A percentile compares a stretch with the other conserved stretches of the same genome.
phyloP scores from a whole-genome alignment of 2,888 invertebrate species.

The Cerastis leucographa region DNA sequence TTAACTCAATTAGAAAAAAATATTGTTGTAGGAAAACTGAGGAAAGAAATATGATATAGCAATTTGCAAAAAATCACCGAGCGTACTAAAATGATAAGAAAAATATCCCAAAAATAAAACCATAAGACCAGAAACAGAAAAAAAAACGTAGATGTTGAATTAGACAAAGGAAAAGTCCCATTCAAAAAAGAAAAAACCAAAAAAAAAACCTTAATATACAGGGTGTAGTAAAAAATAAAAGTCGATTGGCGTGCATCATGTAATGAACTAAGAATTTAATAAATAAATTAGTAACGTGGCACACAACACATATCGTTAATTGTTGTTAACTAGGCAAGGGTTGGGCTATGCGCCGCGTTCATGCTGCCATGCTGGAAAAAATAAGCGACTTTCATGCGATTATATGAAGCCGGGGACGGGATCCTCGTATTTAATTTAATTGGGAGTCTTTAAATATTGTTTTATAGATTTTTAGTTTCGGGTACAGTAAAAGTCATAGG shows the following conservation, averaged over 20 bases:
- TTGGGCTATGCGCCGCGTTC: conserved; percentile 82
- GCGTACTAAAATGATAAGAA: background rate
- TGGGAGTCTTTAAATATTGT: background rate
- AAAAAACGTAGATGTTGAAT: conserved; percentile 6
- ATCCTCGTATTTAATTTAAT: conserved; percentile 10
- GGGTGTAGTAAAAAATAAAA: conserved; percentile 54
- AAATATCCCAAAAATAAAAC: background rate
- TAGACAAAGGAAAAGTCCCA: conserved; percentile 26
- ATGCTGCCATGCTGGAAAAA: conserved; percentile 88
- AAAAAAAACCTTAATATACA: background rate
- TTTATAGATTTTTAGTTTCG: background rate
- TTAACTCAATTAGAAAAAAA: conserved; percentile 3
- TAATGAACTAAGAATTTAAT: conserved; percentile 64
- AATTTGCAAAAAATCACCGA: background rate
- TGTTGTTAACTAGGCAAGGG: conserved; percentile 69
- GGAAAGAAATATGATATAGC: background rate
- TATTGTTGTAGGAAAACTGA: background rate
- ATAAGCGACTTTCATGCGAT: conserved; percentile 80
- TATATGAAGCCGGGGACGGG: conserved; percentile 54
- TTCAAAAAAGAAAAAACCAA: background rate
- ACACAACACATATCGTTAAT: conserved; percentile 79
- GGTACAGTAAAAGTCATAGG: background rate
- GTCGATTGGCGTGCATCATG: conserved; percentile 65
- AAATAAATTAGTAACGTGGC: conserved; percentile 74
- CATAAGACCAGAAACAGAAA: background rate